A percentile compares a stretch with the other conserved stretches of the same genome.
Conservation (phyloP, 1,140 invertebrate genomes). For the Hypothenemus hampei region DNA sequence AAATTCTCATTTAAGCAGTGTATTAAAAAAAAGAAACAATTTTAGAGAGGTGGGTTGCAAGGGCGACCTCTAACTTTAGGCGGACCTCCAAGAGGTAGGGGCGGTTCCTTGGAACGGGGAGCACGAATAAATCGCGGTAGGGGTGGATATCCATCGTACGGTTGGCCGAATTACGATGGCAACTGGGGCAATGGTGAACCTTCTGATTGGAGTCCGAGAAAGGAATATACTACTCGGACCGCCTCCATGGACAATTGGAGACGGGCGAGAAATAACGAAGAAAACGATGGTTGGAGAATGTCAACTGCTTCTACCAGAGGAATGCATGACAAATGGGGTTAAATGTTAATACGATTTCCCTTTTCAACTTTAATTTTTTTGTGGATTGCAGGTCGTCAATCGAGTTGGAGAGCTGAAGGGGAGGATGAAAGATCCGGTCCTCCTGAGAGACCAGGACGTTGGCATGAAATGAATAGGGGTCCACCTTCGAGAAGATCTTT, state of each 20-base stretch:
- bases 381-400: constrained; percentile 43
- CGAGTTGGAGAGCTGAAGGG: constrained; percentile 59
- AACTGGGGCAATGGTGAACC: constrained; percentile 53
- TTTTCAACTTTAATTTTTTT: neutral
- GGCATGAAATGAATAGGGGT: constrained; percentile 40
- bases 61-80: constrained; percentile 26
- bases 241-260: constrained; percentile 60
- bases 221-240: constrained; percentile 54
- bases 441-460: constrained; percentile 34
- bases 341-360: neutral
- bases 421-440: constrained; percentile 37
- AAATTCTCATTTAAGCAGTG: no score
- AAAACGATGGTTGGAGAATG: constrained; percentile 60
- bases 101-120: constrained; percentile 39
- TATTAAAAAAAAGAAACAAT: neutral
- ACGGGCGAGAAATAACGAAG: constrained; percentile 52
- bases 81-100: constrained; percentile 50
- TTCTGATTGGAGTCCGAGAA: constrained; percentile 60
- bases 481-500: constrained; percentile 46
- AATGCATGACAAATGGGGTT: constrained; percentile 33
- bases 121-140: constrained; percentile 50
- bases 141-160: constrained; percentile 52
- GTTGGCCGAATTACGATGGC: constrained; percentile 51
- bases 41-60: constrained; percentile 34
- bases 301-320: constrained; percentile 28